phyloP scores from a whole-genome alignment of 2,113 vertebrate species.

The Lontra canadensis region DNA sequence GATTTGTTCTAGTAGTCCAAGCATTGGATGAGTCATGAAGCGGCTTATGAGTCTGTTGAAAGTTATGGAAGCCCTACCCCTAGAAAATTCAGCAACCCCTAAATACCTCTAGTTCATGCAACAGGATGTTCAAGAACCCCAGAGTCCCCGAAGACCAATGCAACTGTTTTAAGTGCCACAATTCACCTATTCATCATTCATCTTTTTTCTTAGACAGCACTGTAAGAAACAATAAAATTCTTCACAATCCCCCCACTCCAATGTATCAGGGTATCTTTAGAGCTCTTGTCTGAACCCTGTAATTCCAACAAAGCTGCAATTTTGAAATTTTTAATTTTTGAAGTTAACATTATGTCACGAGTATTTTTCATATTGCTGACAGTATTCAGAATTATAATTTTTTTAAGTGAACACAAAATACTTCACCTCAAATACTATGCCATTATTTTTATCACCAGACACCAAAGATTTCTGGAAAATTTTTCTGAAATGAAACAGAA shows the following conservation, averaged over 20 bases:
- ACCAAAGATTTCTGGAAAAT: background rate
- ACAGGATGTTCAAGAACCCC: background rate
- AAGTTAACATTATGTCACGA: background rate
- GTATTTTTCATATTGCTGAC: background rate
- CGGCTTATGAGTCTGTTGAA: background rate
- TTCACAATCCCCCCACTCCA: background rate
- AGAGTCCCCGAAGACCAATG: background rate
- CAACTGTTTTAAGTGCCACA: background rate
- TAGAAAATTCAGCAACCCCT: background rate
- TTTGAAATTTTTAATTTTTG: conserved; percentile 11
- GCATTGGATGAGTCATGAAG: background rate
- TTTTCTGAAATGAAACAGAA: background rate
- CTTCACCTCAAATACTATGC: background rate
- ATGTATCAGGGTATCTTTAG: background rate
- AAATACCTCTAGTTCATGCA: background rate
- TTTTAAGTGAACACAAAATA: background rate
- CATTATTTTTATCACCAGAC: background rate
- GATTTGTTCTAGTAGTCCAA: background rate
- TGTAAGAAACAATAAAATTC: background rate
- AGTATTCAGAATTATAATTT: conserved; percentile 24
- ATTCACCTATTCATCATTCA: background rate
- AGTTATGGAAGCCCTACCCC: background rate
- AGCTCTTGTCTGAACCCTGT: background rate
- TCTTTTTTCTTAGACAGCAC: background rate
- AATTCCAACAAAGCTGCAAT: background rate